Evolutionary conservation across 2,888 invertebrate genomes (phyloP), one percentile per base, ranked within the genome.

Genomic region (Sinopyrophorus schimmeli): DNA sequence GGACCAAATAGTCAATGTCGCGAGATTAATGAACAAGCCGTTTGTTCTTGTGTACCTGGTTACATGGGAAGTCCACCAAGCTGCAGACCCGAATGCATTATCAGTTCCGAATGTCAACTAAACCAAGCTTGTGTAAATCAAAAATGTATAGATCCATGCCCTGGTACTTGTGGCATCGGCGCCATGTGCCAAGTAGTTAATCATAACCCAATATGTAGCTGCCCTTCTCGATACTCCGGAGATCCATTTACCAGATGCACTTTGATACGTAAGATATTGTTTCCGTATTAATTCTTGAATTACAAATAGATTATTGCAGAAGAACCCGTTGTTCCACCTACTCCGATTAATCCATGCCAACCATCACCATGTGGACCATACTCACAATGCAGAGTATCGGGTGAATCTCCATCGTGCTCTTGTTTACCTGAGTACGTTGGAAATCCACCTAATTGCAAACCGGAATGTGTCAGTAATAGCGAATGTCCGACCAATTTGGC

Each of bases 191-290:
- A 86, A 74, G 89, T 89, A 34, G 82, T 89, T 39, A 89, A 90
- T 61, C 92, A 92, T 67, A 89, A 89, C 69, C 90, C 92, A 20
- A 87, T 91, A 62, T 92, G 92, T 73, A 89, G 85, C 65, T 92
- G 92, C 66, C 80, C 86, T 46, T 76, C 80, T 56, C 87, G 87
- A 56, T 87, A 80, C 67, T 84, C 84, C 20, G 92, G 92, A 47
- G 88, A 91, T 82, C 89, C 91, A 27, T 87, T 89, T 66, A 78
- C 81, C 49, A 76, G 79, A 69, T 89, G 89, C 72, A 72, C 73
- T 54, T 79, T 76, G 14, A 54, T 59, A 31, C 53, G 58, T 46
- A 46, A 41, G 47, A 31, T 9, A 17, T n/a, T 10, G 18, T 4
- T 10, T 5, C 3, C 20, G 6, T 5, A 20, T 31, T 12, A n/a